Conservation (phyloP, 1,140 invertebrate genomes). For the Drosophila triauraria region DNA sequence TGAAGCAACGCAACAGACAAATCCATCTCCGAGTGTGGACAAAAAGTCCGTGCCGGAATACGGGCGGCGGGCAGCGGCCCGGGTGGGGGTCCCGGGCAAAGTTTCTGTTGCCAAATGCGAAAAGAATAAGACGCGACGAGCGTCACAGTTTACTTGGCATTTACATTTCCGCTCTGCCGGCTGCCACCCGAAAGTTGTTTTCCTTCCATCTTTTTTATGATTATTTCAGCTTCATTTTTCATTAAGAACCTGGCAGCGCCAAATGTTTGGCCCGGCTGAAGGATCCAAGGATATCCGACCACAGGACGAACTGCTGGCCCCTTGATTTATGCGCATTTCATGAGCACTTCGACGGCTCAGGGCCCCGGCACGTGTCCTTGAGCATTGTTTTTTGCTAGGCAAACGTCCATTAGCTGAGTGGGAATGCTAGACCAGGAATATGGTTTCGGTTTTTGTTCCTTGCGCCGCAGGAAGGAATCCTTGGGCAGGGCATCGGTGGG, state of each 20-base stretch:
- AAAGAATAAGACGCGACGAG: conserved; percentile 62
- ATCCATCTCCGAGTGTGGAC: conserved; percentile 76
- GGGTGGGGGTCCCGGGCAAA: conserved; percentile 30
- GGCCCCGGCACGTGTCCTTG: conserved; percentile 47
- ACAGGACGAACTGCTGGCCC: conserved; percentile 41
- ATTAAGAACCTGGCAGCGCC: conserved; percentile 64
- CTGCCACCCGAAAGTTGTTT: conserved; percentile 44
- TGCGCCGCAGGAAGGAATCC: neutral
- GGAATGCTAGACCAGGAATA: conserved; percentile 3
- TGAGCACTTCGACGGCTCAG: conserved; percentile 44
- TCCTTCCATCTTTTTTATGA: conserved; percentile 59
- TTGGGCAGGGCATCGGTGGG: conserved; percentile 26
- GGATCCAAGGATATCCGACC: conserved; percentile 23
- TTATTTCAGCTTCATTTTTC: conserved; percentile 78
- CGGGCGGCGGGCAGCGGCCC: neutral
- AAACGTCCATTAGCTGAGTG: conserved; percentile 32
- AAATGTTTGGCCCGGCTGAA: conserved; percentile 51
- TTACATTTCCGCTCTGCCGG: conserved; percentile 63
- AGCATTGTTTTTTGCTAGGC: conserved; percentile 48
- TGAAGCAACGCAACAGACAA: conserved; percentile 69
- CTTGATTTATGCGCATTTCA: conserved; percentile 76
- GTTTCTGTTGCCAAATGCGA: conserved; percentile 75
- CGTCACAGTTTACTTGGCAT: conserved; percentile 72
- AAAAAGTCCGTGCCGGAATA: conserved; percentile 47
- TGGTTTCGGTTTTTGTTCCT: conserved; percentile 11